Evolutionary conservation across 2,797 vertebrate species (phyloP).

Genomic region (Peromyscus melanophrys): DNA sequence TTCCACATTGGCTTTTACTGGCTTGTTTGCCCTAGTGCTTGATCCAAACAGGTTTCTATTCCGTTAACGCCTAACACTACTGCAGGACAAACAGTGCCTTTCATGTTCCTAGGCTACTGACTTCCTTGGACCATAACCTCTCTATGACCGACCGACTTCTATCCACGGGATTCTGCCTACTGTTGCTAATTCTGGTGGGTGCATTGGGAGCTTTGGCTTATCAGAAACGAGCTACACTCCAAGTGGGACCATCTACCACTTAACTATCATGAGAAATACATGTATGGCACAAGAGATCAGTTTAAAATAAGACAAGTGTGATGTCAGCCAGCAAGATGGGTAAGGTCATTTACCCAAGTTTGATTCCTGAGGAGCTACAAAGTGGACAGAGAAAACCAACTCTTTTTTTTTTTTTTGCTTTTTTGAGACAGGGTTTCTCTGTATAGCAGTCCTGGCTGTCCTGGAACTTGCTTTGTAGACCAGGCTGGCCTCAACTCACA

Average conservation of each 20-base stretch:
- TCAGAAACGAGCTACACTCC: slow-evolving; percentile 77
- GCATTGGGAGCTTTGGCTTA: slow-evolving; percentile 64
- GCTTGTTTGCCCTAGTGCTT: neutral
- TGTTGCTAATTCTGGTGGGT: slow-evolving; percentile 72
- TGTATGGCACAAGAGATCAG: neutral
- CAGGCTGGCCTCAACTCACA: neutral
- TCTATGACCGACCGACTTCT: slow-evolving; percentile 18
- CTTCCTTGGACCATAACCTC: neutral
- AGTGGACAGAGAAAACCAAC: neutral
- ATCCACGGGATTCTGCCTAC: slow-evolving; percentile 64
- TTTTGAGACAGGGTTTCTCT: neutral
- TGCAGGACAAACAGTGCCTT: slow-evolving; percentile 31
- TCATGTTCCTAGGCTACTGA: slow-evolving; percentile 50
- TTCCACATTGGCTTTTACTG: neutral
- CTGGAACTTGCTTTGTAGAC: neutral
- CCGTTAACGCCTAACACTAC: neutral
- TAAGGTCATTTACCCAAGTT: neutral
- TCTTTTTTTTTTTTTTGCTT: neutral
- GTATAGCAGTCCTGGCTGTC: neutral
- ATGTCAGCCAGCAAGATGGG: neutral
- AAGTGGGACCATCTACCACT: slow-evolving; percentile 65
- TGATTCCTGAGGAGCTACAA: neutral
- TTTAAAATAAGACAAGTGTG: neutral
- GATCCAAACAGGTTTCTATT: neutral
- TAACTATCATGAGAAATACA: slow-evolving; percentile 31